Percentiles rank a stretch among this genome's conserved stretches.
These are phyloP conservation scores for Drosophila obscura DNA, from an alignment of 1,140 invertebrate genomes.

Conservation along the genomic window DNA sequence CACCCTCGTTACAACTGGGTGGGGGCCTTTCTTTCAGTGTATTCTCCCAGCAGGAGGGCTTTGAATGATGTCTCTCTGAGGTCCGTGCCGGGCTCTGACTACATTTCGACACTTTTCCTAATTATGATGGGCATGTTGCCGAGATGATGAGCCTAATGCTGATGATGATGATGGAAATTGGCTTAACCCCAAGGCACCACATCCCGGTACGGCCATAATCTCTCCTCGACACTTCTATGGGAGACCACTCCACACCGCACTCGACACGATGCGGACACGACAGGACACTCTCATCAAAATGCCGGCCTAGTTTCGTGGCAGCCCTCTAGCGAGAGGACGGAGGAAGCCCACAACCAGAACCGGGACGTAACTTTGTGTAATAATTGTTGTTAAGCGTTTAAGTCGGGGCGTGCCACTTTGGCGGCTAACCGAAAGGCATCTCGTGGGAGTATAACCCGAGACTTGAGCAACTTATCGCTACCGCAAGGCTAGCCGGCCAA, in stretches of 20 bases:
- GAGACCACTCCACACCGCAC: slow-evolving; percentile 21
- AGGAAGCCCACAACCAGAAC: neutral
- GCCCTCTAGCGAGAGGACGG: slow-evolving; percentile 47
- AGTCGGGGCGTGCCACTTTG: slow-evolving; percentile 72
- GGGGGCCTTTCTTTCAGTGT: slow-evolving; percentile 28
- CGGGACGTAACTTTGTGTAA: slow-evolving; percentile 72
- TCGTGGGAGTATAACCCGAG: slow-evolving; percentile 54
- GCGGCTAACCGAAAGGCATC: slow-evolving; percentile 58
- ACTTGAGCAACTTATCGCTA: slow-evolving; percentile 54
- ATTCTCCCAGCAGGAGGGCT: neutral
- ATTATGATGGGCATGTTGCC: slow-evolving; percentile 79
- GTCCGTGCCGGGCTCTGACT: slow-evolving; percentile 51
- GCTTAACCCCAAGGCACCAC: slow-evolving; percentile 36
- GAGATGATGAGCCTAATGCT: slow-evolving; percentile 48
- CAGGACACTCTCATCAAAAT: slow-evolving; percentile 72
- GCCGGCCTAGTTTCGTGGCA: slow-evolving; percentile 50
- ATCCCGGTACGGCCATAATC: slow-evolving; percentile 54
- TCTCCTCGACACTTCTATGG: slow-evolving; percentile 18
- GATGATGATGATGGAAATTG: slow-evolving; percentile 68
- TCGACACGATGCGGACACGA: slow-evolving; percentile 16
- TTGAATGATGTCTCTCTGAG: slow-evolving; percentile 30
- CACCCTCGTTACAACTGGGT: too few species aligned
- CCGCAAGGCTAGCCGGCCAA: slow-evolving; percentile 45
- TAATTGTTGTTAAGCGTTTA: slow-evolving; percentile 82
- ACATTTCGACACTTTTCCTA: slow-evolving; percentile 77